Evolutionary conservation across 2,113 vertebrate species (phyloP).

Genomic region (Anhinga anhinga): DNA sequence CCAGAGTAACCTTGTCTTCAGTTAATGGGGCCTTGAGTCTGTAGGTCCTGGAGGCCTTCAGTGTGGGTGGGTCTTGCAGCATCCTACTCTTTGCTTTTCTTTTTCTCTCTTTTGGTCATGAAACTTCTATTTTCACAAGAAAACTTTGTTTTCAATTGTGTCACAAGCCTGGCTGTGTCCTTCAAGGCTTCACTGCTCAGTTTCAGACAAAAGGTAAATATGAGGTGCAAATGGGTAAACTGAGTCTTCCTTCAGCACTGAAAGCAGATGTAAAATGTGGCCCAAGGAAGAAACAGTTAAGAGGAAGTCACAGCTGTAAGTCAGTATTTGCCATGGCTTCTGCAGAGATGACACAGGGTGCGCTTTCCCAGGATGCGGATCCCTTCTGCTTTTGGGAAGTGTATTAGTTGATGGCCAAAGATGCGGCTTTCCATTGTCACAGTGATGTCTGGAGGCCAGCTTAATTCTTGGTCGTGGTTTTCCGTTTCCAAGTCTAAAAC

Average conservation of each 20-base stretch:
- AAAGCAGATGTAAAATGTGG: not conserved
- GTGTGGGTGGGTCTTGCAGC: not conserved
- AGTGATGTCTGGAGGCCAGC: not conserved
- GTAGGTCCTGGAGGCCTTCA: not conserved
- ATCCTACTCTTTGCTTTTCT: not conserved
- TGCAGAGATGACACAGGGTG: not conserved
- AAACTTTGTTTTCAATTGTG: not conserved
- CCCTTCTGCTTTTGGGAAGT: not conserved
- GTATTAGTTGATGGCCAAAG: not conserved
- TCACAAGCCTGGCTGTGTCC: not conserved
- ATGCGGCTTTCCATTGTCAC: not conserved
- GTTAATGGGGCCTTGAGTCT: not conserved
- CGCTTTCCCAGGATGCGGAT: not conserved
- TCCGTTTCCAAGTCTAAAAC: not conserved
- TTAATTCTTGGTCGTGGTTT: not conserved
- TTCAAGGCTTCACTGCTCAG: not conserved
- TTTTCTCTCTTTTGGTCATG: not conserved
- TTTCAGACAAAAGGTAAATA: not conserved
- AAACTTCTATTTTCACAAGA: not conserved
- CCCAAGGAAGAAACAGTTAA: not conserved
- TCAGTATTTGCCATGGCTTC: not conserved
- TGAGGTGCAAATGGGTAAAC: not conserved
- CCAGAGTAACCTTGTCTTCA: not conserved
- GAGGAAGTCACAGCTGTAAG: not conserved
- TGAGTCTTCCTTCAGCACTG: not conserved